Evolutionary conservation across 2,888 invertebrate species (phyloP).

Genomic region (Tetragonula carbonaria): DNA sequence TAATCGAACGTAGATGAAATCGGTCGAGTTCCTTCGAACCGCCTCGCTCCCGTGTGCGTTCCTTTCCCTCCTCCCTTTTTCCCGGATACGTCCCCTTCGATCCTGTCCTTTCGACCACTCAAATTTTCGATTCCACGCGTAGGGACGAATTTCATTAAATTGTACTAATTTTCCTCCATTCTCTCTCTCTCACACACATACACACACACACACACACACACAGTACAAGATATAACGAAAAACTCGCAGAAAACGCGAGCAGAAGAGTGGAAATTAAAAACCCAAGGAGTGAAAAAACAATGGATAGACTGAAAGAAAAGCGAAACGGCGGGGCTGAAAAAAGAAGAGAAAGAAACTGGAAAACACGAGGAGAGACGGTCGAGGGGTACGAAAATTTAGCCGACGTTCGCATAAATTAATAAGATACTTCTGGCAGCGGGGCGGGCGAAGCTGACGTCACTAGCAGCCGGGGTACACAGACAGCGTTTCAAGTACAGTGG

Average conservation of each 20-base stretch:
- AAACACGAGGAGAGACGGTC: slow-evolving; percentile 27
- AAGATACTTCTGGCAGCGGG: slow-evolving; percentile 39
- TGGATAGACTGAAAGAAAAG: not conserved
- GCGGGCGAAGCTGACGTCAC: slow-evolving; percentile 41
- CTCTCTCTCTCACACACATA: not conserved
- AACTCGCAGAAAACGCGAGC: not conserved
- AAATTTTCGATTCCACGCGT: not conserved
- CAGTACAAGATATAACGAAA: not conserved
- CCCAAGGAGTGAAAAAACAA: not conserved
- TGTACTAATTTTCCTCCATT: not conserved
- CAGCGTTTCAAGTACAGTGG: slow-evolving; percentile 42
- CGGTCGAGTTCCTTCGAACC: slow-evolving; percentile 51
- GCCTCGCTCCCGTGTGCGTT: slow-evolving; percentile 2
- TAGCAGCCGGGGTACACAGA: slow-evolving; percentile 19
- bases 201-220: no score
- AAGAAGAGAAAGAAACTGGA: slow-evolving; percentile 13
- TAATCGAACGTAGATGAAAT: slow-evolving; percentile 64
- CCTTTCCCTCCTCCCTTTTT: no score
- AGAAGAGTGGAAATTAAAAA: not conserved
- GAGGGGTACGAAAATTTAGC: slow-evolving; percentile 31
- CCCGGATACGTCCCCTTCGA: no score
- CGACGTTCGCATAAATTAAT: slow-evolving; percentile 70
- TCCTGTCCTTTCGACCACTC: not conserved
- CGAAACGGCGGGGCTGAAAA: not conserved
- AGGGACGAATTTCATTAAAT: not conserved